Base-by-base conservation (phyloP, 1,140 invertebrate species). In the Scaptodrosophila lebanonensis region DNA sequence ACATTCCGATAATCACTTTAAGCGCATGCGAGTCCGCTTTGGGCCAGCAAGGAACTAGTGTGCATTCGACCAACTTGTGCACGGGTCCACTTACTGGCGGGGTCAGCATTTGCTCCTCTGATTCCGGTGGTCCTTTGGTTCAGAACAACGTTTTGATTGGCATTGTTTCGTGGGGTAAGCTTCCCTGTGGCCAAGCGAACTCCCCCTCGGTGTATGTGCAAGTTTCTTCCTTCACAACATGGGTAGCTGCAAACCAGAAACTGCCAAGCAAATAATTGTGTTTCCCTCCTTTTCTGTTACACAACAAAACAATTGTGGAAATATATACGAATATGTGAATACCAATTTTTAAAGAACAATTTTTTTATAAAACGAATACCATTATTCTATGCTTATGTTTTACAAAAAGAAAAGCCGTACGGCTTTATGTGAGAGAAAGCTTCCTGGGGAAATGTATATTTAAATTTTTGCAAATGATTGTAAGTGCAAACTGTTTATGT, bases 121-220 rank as follows among this genome's bases (percentile, higher is more conserved):
- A 89, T 42, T 88, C 87, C 7, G 88, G 88, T 15, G 88, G 88
- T 42, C 88, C 88, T 2, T 57, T 88, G 43, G 82, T 83, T 5
- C 66, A 85, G 20, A 61, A 52, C 3, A 75, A 75, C 11, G 64
- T 71, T 30, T 42, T 88, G 4, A 65, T 88, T 20, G 88, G 88
- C 6, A 79, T 89, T 30, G 85, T 88, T 1, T 88, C 88, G 0
- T 89, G 88, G 88, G 88, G 87, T 1, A 72, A 84, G 12, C 35
- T 86, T 2, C 88, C 88, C 0, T 90, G 89, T 40, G 92, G 92
- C 1, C 86, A 87, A 22, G 73, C 69, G 45, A 90, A 90, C 16
- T 90, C 91, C 0, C 93, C 93, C 0, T 92, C 93, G 0, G 92
- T 95, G 0, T 95, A 92, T 77, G 92, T 93, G 0, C 90, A 90